Conservation (phyloP, 1,140 invertebrate genomes). For the Globodera rostochiensis region DNA sequence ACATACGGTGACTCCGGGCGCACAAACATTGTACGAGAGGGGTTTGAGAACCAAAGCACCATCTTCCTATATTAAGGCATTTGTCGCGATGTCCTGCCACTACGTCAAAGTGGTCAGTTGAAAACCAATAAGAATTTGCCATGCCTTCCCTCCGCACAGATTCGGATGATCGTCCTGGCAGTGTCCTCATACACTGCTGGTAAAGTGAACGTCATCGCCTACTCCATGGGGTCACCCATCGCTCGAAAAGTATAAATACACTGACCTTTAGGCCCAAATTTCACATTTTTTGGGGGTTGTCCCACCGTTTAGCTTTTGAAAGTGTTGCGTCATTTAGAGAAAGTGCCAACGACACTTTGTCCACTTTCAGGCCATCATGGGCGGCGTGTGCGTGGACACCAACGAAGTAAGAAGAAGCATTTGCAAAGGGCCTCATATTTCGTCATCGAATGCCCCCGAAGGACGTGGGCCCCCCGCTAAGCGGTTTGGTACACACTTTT, state of each 20-base stretch:
- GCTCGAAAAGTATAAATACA: conserved; percentile 57
- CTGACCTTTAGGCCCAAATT: too few species aligned
- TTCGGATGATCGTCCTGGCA: conserved; percentile 60
- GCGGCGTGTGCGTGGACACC: conserved; percentile 55
- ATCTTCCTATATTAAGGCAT: background rate
- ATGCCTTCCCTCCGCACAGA: conserved; percentile 32
- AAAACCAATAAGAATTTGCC: conserved; percentile 31
- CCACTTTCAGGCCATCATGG: conserved; percentile 56
- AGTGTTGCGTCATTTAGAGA: too few species aligned
- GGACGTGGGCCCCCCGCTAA: conserved; percentile 49
- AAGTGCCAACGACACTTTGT: conserved; percentile 37
- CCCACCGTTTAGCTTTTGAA: background rate
- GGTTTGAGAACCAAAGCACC: background rate
- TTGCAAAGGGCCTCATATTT: background rate
- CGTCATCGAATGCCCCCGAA: background rate
- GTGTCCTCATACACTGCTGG: conserved; percentile 57
- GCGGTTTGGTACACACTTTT: conserved; percentile 47
- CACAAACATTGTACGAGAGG: conserved; percentile 52
- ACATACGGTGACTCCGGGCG: conserved; percentile 63
- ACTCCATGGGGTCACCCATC: conserved; percentile 64
- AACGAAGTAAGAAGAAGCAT: conserved; percentile 28
- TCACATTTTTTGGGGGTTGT: too few species aligned
- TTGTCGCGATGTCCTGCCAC: conserved; percentile 64
- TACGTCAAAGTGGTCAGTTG: conserved; percentile 59
- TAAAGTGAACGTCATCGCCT: conserved; percentile 61